Conservation (phyloP, 2,797 vertebrate genomes). For the Cephalopachus bancanus region DNA sequence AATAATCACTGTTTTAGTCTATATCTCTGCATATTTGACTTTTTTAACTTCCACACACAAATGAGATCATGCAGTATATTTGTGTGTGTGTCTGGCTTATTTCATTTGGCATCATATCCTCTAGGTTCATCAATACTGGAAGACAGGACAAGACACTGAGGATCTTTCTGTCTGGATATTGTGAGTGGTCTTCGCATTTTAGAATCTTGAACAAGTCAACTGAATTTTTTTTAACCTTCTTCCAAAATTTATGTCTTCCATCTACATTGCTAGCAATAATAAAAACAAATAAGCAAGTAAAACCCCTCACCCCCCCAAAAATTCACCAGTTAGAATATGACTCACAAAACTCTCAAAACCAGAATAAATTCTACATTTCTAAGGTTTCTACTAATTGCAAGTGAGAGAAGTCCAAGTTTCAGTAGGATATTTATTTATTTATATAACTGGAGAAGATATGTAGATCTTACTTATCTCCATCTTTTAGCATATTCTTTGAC, state of each 20-base stretch:
- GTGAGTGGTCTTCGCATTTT: background rate
- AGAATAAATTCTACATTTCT: background rate
- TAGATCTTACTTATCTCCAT: background rate
- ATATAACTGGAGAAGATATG: background rate
- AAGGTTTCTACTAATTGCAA: background rate
- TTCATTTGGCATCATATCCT: background rate
- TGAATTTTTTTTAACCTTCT: background rate
- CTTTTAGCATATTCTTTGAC: background rate
- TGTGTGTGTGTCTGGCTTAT: background rate
- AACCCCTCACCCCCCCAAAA: background rate
- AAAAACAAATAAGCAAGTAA: background rate
- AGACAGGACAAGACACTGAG: background rate
- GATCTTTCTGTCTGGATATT: background rate
- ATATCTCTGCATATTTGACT: background rate
- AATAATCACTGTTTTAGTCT: background rate
- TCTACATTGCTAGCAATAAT: background rate
- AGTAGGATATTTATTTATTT: background rate
- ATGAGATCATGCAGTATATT: background rate
- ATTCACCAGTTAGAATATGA: background rate
- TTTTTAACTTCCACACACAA: background rate
- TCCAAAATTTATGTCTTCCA: background rate
- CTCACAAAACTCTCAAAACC: background rate
- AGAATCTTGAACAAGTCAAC: background rate
- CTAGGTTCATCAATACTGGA: background rate
- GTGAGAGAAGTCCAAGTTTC: background rate